Base-by-base conservation (phyloP, 2,888 invertebrate genomes). In the Hydrotaea cyrtoneurina region DNA sequence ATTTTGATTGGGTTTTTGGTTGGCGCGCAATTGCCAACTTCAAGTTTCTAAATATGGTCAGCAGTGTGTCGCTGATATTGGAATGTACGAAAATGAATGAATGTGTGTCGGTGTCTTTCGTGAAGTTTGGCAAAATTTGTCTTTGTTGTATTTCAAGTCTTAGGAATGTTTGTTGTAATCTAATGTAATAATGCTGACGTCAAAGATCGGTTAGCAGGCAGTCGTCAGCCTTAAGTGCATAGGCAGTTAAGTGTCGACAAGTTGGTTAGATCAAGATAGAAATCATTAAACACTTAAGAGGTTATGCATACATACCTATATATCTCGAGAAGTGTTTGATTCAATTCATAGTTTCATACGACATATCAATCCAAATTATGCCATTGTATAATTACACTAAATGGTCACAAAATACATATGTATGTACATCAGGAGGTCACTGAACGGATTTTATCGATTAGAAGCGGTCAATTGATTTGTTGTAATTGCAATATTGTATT, bases 31-130 rank as follows among this genome's bases (percentile, higher is more conserved):
- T 66, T 82, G 55, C 75, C 74, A 83, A 80, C 50, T 86, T 66
- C 86, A 75, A 84, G 86, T 86, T 86, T 72, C 87, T 87, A 66
- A 84, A 86, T 87, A 85, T 86, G 87, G 87, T 85, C 86, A 86
- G 69, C 64, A 72, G 76, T 72, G 21, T 74, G 21, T 43, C 15
- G 5, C 21, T 74, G 55, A n/a, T 23, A 72, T n/a, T 73, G 55
- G 55, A 71, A 71, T 71, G 71, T 50, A 31, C 31, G 7, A 31
- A 31, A 31, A 31, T 31, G 31, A 31, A 31, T 31, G 43, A 59
- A 62, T 62, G 62, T 71, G 39, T 72, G 53, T 31, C 26, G 55
- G 53, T 53, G n/a, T 72, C 31, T 57, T 39, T 74, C 15, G 57
- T 57, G 31, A 66, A 39, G 66, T 39, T 43, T 43, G 39, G 55